Evolutionary conservation across 2,797 vertebrate genomes (phyloP), one percentile per base, ranked within the genome.

Genomic region (Eurystomus glaucurus): DNA sequence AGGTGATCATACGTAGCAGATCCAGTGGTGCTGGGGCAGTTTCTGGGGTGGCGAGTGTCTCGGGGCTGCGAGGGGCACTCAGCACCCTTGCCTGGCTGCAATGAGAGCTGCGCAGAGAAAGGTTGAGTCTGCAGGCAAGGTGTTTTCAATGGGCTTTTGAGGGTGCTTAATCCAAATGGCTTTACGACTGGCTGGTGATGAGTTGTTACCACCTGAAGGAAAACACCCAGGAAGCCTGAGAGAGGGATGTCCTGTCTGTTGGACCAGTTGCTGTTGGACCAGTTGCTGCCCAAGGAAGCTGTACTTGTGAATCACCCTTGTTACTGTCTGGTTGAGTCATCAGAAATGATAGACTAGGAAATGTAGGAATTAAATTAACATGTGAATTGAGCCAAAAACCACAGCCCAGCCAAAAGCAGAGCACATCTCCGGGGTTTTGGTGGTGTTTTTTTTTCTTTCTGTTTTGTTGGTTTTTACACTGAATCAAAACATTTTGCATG

Each of bases 301-400:
- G 33, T 61, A 35, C 46, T 35, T 57, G 70, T 83, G 91, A 93
- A 60, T 84, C 93, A 90, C 52, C 57, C 55, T 41, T 43, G 50
- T 74, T 92, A 50, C 58, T 13, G 39, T 90, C 84, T 70, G 20
- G 1, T 28, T 85, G 85, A 96, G 25, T 88, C 86, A 93, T 70
- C 81, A 87, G 43, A 94, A 92, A 94, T 48, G 21, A 92, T 70
- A 89, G 50, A 91, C 54, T 82, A 92, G 77, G 80, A 89, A 91
- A 71, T 26, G 69, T 28, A 84, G 70, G 60, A 81, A 94, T 94
- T 85, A 65, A 95, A 78, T 83, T 83, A 77, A 76, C 29, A 25
- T 50, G 41, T 25, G 21, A 75, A 70, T 69, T 54, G 41, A 93
- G 75, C 89, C 75, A 91, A 92, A 91, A 86, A 18, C 13, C 52